These are phyloP conservation scores for Chymomyza costata DNA, from an alignment of 1,140 invertebrate genomes.

Conservation along the genomic window DNA sequence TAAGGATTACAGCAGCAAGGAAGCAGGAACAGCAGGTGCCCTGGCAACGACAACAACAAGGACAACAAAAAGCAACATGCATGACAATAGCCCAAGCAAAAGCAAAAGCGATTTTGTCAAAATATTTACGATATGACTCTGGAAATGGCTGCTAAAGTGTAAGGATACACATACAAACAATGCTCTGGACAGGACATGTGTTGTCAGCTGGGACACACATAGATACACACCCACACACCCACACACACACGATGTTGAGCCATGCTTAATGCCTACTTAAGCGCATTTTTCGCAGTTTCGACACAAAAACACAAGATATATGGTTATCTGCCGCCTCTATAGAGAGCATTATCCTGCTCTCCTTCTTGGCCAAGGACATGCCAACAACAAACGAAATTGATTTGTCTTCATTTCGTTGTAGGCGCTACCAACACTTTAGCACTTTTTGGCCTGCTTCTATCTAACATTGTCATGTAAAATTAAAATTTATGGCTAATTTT, in stretches of 20 bases:
- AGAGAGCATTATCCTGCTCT: too few relatives aligned
- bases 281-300: constrained; percentile 34
- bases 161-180: constrained; percentile 33
- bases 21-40: constrained; percentile 41
- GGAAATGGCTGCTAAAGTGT: constrained; percentile 54
- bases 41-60: constrained; percentile 6
- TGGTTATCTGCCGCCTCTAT: constrained; percentile 7
- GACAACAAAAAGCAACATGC: constrained; percentile 31
- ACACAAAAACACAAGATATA: constrained; percentile 29
- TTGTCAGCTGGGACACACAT: constrained; percentile 17
- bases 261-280: constrained; percentile 43
- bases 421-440: constrained; percentile 21
- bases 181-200: constrained; percentile 44
- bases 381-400: constrained; percentile 27
- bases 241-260: background rate
- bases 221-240: background rate
- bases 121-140: constrained; percentile 68
- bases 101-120: constrained; percentile 70
- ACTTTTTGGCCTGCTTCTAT: constrained; percentile 13
- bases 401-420: constrained; percentile 24
- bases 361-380: constrained; percentile 51
- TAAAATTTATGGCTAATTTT: constrained; percentile 73
- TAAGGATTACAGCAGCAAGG: constrained; percentile 52
- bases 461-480: constrained; percentile 68
- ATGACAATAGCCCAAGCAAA: constrained; percentile 63